Base-by-base conservation (phyloP, 1,140 invertebrate species). In the Drosophila gunungcola region DNA sequence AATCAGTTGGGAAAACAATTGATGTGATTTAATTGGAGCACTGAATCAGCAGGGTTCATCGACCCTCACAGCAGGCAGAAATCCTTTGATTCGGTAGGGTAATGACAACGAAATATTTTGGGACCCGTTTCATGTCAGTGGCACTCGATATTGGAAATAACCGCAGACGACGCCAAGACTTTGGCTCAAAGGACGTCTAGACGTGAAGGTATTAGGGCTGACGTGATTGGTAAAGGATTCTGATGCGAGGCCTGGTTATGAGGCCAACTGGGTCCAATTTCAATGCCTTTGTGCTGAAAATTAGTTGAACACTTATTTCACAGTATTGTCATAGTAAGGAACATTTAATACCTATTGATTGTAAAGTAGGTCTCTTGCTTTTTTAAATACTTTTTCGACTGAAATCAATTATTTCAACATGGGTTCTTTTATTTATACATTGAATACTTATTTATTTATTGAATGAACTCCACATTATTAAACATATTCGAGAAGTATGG, bases 171-270 rank as follows among this genome's bases (percentile, higher is more conserved):
- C 21, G 29, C 64, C 45, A 11, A 56, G 67, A 49, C 67, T 36
- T 41, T 48, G 65, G 43, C 69, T 57, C 67, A 70, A 70, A 70
- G 64, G 67, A 38, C 42, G 43, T 72, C 68, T 72, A 72, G 68
- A 72, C 68, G 43, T 16, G 61, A 29, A n/a, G 36, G 45, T 48
- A 51, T 67, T 65, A 42, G 61, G 32, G 42, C 13, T 70, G 68
- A 41, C 16, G 21, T 70, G 42, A 49, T 49, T 69, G 51, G 51
- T 36, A 70, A 49, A 69, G 68, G 68, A 49, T 72, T 56, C 42
- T 27, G 41, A 39, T 34, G 13, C 25, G 16, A 11, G 10, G 16
- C 34, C 29, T 51, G 45, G 25, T 65, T 68, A 52, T 53, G 61
- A 38, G 21, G 16, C 21, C 13, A 32, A 27, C 46, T 29, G 48